These are phyloP conservation scores for Agriopis marginaria DNA, from an alignment of 2,888 invertebrate species.

Conservation along the genomic window DNA sequence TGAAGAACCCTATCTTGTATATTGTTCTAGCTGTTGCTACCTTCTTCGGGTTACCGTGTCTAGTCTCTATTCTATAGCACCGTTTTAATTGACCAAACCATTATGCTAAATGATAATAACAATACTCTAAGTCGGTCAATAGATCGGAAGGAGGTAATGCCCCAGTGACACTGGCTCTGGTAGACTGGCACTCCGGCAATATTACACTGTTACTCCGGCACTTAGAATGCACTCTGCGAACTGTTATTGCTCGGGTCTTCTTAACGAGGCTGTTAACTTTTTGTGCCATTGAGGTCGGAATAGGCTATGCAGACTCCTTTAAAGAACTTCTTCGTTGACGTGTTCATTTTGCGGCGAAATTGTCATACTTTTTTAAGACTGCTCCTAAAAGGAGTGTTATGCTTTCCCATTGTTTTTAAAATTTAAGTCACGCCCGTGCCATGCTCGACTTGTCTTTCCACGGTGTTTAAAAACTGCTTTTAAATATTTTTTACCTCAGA, in stretches of 20 bases:
- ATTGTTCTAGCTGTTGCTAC: no score
- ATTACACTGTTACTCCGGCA: conserved; percentile 17
- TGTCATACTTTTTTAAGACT: no score
- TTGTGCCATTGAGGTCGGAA: conserved; percentile 3
- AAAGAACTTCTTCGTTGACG: not conserved
- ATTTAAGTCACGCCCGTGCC: no score
- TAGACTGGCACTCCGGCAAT: not conserved
- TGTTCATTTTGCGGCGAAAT: not conserved
- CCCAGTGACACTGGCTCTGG: conserved; percentile 16
- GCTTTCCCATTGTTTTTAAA: no score
- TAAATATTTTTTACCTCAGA: no score
- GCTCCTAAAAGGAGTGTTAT: no score
- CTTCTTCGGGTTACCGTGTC: no score
- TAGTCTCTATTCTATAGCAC: no score
- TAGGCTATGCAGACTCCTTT: not conserved
- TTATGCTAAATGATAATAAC: conserved; percentile 48
- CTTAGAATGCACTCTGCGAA: conserved; percentile 30
- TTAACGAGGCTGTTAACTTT: conserved; percentile 8
- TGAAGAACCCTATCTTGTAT: no score
- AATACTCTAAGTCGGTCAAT: conserved; percentile 55
- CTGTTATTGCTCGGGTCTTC: conserved; percentile 16
- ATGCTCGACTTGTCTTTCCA: no score
- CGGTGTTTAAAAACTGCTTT: no score
- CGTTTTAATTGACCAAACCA: conserved; percentile 44
- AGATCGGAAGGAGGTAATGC: conserved; percentile 58